Evolutionary conservation across 64 coral and sea anemone species (phyloP).

Genomic region (Catalaphyllia jardinei): DNA sequence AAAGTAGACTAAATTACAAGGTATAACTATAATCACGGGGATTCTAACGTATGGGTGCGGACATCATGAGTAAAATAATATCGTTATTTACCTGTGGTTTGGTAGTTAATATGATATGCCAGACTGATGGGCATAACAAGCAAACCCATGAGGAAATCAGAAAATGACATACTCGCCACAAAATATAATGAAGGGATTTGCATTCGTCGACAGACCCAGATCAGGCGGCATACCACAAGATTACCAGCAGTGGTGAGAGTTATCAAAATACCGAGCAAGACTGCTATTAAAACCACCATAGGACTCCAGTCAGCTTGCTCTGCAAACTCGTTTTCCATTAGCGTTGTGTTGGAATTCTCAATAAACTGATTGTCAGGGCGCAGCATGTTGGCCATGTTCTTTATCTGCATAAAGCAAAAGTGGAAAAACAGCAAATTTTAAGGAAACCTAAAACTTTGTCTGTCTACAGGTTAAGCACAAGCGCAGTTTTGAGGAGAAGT

Average conservation of each 20-base stretch:
- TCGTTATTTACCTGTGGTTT: conserved; percentile 66
- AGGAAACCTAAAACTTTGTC: no score
- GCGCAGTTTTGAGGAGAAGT: no score
- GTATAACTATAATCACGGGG: no score
- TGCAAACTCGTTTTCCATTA: neutral
- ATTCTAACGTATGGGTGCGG: neutral
- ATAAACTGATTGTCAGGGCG: neutral
- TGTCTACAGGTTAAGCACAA: no score
- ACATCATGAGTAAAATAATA: neutral
- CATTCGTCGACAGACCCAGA: conserved; percentile 40
- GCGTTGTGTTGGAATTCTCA: neutral
- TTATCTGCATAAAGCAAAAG: neutral
- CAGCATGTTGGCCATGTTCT: neutral
- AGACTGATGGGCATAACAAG: conserved; percentile 47
- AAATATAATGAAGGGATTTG: conserved; percentile 54
- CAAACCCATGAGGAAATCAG: conserved; percentile 57
- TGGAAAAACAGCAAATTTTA: neutral
- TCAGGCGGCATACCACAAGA: conserved; percentile 41
- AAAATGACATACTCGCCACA: conserved; percentile 52
- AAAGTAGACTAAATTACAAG: no score
- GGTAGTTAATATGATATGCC: conserved; percentile 43
- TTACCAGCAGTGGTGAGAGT: conserved; percentile 33
- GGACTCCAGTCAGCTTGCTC: neutral
- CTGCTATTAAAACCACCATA: neutral
- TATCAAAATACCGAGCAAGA: conserved; percentile 18